Evolutionary conservation across 1,140 invertebrate genomes (phyloP), one percentile per base, ranked within the genome.

Genomic region (Zaprionus nigranus): DNA sequence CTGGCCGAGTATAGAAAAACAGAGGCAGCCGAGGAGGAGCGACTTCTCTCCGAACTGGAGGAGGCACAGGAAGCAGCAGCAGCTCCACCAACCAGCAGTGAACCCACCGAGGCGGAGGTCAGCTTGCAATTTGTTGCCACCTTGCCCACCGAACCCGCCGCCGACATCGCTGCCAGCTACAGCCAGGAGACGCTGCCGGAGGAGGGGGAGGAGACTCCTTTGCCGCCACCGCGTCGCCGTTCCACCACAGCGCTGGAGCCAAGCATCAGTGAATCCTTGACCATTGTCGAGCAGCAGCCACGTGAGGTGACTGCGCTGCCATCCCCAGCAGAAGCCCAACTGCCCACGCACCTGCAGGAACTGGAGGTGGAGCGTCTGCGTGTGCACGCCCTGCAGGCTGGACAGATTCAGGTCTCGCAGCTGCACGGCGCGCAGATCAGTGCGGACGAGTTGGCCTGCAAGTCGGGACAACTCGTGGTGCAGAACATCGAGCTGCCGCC

Each of bases 391-490:
- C 91, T 97, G 20, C 95, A 96, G 85, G 96, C 96, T 0, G 95
- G 95, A 43, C 96, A 96, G 90, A 96, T 97, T 58, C 93, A 95
- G 17, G 96, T 97, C 1, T 97, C 96, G 1, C 96, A 97, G 88
- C 95, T 97, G 40, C 96, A 97, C 85, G 95, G 96, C 2, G 93
- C 94, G 43, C 94, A 95, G 5, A 93, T 97, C 20, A 80, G 17
- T 7, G 81, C 92, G 2, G 92, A 93, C 95, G 81, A 95, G 93
- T 80, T 95, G 93, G 49, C 95, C 34, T 92, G 91, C 60, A 92
- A 94, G 84, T 94, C 94, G 9, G 95, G 95, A 0, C 94, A 95
- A 79, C 93, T 96, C 69, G 94, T 94, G 36, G 93, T 96, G 5
- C 94, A 94, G 78, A 95, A 94, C 57, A 94, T 96, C 43, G 95